Evolutionary conservation across 1,140 invertebrate genomes (phyloP).

Genomic region (Drosophila grimshawi): DNA sequence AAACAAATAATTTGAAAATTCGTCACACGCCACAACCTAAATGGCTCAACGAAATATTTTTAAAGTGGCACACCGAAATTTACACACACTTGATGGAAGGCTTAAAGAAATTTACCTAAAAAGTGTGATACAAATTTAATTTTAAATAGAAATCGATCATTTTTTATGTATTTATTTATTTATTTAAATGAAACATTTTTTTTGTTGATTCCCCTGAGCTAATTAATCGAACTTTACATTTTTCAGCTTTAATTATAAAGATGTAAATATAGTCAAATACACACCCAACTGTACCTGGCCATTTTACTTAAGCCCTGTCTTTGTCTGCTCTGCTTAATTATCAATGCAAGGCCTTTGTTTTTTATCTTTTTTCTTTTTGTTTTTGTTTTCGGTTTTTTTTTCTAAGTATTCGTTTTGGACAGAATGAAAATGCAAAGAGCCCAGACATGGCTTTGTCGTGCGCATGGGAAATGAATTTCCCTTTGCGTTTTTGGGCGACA

Average conservation of each 20-base stretch:
- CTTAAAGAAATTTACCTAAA: no score
- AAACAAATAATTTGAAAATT: constrained; percentile 79
- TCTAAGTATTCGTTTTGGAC: constrained; percentile 67
- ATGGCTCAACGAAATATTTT: neutral
- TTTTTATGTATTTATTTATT: neutral
- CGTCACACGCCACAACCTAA: constrained; percentile 65
- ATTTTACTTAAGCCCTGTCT: constrained; percentile 32
- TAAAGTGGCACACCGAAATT: constrained; percentile 5
- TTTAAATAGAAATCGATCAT: neutral
- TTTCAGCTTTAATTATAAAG: neutral
- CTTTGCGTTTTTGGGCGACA: constrained; percentile 63
- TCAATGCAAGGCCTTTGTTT: constrained; percentile 69
- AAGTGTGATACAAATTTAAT: neutral
- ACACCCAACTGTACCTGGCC: neutral
- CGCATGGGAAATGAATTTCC: constrained; percentile 74
- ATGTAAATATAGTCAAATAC: neutral
- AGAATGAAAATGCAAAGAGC: constrained; percentile 51
- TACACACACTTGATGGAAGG: constrained; percentile 1
- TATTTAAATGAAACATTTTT: neutral
- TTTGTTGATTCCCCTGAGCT: neutral
- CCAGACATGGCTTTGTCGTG: constrained; percentile 71
- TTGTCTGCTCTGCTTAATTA: constrained; percentile 68
- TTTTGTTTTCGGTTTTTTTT: constrained; percentile 22
- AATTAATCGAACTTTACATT: neutral
- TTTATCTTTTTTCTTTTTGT: constrained; percentile 11